Base-by-base conservation (phyloP, 2,113 vertebrate genomes). In the Solea senegalensis region DNA sequence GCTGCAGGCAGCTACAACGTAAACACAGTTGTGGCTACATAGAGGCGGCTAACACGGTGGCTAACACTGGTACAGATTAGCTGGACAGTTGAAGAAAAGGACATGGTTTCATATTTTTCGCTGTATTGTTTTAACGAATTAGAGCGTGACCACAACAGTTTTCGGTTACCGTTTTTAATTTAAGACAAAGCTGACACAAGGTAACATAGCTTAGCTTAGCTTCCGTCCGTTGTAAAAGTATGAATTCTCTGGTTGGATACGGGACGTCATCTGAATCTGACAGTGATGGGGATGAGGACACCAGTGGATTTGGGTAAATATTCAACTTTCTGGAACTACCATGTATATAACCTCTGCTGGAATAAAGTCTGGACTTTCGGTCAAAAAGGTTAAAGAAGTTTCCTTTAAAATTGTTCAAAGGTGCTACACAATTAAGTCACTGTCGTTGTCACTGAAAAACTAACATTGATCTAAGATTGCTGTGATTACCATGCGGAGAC, bases 221-320 rank as follows among this genome's bases (percentile, higher is more conserved):
- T 63, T 51, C 40, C 21, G 39, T 8, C 26, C 16, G 28, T 3
- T 8, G 15, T 45, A 11, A 45, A 75, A 52, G 5, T 2, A 91
- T 92, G 90, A 90, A 88, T 69, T 89, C 91, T 11, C 85, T 94
- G 40, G 93, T 94, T 3, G 91, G 91, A 7, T 94, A 94, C 69
- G 90, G 90, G 41, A 58, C 91, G 27, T 94, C 93, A 3, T 94
- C 94, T 0, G 92, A 91, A 1, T 94, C 92, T 1, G 93, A 94
- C 60, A 88, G 89, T 4, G 93, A 93, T 44, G 87, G 64, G 11
- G 91, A 89, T 1, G 70, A n/a, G 28, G 85, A 83, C 69, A 64
- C 26, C 26, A n/a, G 5, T 0, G 55, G 21, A 28, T 34, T 1
- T 21, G 9, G 69, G 88, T 87, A 50, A 72, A 61, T 69, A 51